phyloP scores from a whole-genome alignment of 2,888 invertebrate genomes.

The Diachrysia chrysitis region DNA sequence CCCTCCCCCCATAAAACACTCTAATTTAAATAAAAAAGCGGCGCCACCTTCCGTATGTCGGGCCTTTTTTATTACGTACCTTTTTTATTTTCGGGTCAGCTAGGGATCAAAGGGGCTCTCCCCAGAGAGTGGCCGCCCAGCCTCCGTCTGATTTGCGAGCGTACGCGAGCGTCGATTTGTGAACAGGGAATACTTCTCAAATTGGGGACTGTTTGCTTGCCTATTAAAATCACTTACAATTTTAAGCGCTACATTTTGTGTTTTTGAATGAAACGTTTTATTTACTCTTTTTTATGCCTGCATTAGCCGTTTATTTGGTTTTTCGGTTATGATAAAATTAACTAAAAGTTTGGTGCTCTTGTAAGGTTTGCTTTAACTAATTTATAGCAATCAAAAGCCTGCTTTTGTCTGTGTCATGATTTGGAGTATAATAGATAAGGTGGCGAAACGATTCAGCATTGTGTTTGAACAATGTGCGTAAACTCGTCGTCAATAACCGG shows the following conservation, averaged over 20 bases:
- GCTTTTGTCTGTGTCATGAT: slow-evolving; percentile 47
- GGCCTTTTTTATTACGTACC: slow-evolving; percentile 88
- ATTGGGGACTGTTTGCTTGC: slow-evolving; percentile 85
- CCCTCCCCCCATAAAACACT: slow-evolving; percentile 89
- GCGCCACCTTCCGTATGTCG: slow-evolving; percentile 89
- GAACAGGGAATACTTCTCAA: slow-evolving; percentile 86
- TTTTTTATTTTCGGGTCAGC: slow-evolving; percentile 90
- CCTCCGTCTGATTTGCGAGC: slow-evolving; percentile 86
- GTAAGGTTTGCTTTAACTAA: not conserved
- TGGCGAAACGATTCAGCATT: slow-evolving; percentile 67
- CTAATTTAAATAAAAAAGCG: slow-evolving; percentile 90
- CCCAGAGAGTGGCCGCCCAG: slow-evolving; percentile 78
- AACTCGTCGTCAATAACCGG: slow-evolving; percentile 73
- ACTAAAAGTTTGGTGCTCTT: not conserved
- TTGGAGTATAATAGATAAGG: slow-evolving; percentile 66
- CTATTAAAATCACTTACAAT: slow-evolving; percentile 87
- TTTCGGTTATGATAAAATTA: not conserved
- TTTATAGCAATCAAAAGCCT: not conserved
- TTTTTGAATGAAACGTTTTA: slow-evolving; percentile 69
- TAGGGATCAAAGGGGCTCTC: slow-evolving; percentile 88
- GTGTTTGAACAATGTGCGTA: slow-evolving; percentile 76
- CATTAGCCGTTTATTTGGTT: not conserved
- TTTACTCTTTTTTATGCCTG: slow-evolving; percentile 46
- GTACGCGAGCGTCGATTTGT: slow-evolving; percentile 86
- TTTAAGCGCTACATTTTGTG: slow-evolving; percentile 70